Conservation (phyloP, 2,797 vertebrate genomes). For the Falco peregrinus region DNA sequence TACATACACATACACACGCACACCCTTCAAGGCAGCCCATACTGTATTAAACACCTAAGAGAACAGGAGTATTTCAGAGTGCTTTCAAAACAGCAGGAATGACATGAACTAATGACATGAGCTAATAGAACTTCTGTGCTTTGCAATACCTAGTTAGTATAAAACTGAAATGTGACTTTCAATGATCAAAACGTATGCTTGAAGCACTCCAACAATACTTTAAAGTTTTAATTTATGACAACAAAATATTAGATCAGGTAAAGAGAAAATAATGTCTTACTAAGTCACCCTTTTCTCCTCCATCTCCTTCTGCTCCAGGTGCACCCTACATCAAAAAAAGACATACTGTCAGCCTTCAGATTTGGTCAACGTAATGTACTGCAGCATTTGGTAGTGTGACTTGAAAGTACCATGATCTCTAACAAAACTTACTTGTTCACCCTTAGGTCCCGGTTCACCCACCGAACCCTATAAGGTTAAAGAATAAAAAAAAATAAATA, state of each 20-base stretch:
- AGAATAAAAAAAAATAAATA: background rate
- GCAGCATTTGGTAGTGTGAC: background rate
- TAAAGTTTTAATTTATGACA: background rate
- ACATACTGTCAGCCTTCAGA: background rate
- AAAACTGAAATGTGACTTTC: background rate
- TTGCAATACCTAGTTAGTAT: background rate
- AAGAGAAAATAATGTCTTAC: slow-evolving; percentile 78
- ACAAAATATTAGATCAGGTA: background rate
- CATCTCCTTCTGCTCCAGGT: slow-evolving; percentile 91
- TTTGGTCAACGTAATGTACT: background rate
- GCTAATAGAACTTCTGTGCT: background rate
- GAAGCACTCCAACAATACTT: background rate
- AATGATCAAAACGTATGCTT: background rate
- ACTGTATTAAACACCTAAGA: background rate
- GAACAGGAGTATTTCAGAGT: fast-evolving
- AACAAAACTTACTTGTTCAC: slow-evolving; percentile 85
- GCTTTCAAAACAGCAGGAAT: background rate
- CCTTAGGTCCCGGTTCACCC: slow-evolving; percentile 90
- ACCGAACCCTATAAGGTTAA: slow-evolving; percentile 82
- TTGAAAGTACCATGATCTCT: background rate
- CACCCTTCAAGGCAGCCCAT: background rate
- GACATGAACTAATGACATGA: background rate
- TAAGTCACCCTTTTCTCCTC: slow-evolving; percentile 89
- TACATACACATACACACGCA: background rate
- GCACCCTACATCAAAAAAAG: slow-evolving; percentile 80